A percentile compares a stretch with the other conserved stretches of the same genome.
These are phyloP conservation scores for Brachynemurus nebulosus DNA, from an alignment of 2,888 invertebrate genomes.

Conservation along the genomic window DNA sequence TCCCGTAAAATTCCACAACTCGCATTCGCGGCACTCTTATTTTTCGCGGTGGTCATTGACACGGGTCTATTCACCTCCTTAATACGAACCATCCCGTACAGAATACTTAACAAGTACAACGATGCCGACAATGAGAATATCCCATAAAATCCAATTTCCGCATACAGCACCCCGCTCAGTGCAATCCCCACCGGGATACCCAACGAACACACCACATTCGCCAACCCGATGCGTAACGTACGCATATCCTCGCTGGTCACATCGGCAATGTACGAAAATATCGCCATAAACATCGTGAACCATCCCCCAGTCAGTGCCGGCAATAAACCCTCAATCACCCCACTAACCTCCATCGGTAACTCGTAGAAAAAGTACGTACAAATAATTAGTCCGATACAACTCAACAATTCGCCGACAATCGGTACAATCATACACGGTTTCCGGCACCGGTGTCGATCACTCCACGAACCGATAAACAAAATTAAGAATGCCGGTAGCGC, in stretches of 20 bases:
- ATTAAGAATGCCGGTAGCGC: slow-evolving; percentile 39
- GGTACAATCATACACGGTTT: slow-evolving; percentile 43
- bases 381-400: slow-evolving; percentile 35
- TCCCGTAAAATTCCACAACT: slow-evolving; percentile 41
- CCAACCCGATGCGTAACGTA: slow-evolving; percentile 72
- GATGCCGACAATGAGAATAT: slow-evolving; percentile 65
- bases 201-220: slow-evolving; percentile 77
- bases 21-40: slow-evolving; percentile 31
- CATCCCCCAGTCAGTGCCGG: slow-evolving; percentile 45
- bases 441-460: slow-evolving; percentile 39
- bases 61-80: slow-evolving; percentile 49
- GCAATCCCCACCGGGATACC: slow-evolving; percentile 85
- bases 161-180: slow-evolving; percentile 65
- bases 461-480: slow-evolving; percentile 45
- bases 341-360: slow-evolving; percentile 37
- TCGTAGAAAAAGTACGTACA: slow-evolving; percentile 40
- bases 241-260: slow-evolving; percentile 71
- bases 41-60: slow-evolving; percentile 34
- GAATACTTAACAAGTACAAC: slow-evolving; percentile 57
- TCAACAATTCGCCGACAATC: slow-evolving; percentile 37
- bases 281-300: slow-evolving; percentile 84
- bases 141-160: slow-evolving; percentile 67
- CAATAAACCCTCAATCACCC: slow-evolving; percentile 38
- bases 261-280: slow-evolving; percentile 80
- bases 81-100: slow-evolving; percentile 58